phyloP scores from a whole-genome alignment of 2,888 invertebrate genomes.

The Macaria notata region DNA sequence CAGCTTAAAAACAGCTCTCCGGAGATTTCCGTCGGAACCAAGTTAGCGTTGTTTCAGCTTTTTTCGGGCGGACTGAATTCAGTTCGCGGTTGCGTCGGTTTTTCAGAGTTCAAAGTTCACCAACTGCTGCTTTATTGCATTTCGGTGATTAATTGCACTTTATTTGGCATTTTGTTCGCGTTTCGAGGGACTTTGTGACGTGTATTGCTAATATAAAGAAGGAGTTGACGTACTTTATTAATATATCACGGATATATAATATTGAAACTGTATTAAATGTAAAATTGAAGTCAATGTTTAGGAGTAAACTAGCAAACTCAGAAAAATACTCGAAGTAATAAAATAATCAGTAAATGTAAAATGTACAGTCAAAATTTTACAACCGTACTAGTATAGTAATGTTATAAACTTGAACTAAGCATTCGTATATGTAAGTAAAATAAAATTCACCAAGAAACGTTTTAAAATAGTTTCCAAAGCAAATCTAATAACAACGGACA shows the following conservation, averaged over 20 bases:
- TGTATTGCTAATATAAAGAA: not conserved
- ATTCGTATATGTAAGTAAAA: not conserved
- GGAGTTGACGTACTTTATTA: no score
- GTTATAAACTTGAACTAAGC: not conserved
- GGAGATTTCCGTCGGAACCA: conserved; percentile 57
- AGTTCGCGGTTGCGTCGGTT: conserved; percentile 58
- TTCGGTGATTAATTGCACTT: conserved; percentile 38
- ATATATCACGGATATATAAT: no score
- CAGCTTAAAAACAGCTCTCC: conserved; percentile 75
- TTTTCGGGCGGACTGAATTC: conserved; percentile 62
- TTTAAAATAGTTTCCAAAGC: conserved; percentile 43
- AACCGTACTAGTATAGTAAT: no score
- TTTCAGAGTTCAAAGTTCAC: conserved; percentile 51
- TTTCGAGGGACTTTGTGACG: not conserved
- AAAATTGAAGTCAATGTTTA: no score
- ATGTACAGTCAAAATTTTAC: no score
- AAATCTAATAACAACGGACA: conserved; percentile 56
- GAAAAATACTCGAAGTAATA: no score
- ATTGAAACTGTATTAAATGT: no score
- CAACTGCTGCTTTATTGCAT: conserved; percentile 23
- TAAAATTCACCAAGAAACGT: conserved; percentile 14
- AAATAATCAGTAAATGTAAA: no score
- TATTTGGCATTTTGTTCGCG: conserved; percentile 4
- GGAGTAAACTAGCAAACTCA: no score
- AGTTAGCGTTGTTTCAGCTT: conserved; percentile 68